A percentile compares a stretch with the other conserved stretches of the same genome.
phyloP scores from a whole-genome alignment of 2,888 invertebrate species.

The Invenusta paracnida region DNA sequence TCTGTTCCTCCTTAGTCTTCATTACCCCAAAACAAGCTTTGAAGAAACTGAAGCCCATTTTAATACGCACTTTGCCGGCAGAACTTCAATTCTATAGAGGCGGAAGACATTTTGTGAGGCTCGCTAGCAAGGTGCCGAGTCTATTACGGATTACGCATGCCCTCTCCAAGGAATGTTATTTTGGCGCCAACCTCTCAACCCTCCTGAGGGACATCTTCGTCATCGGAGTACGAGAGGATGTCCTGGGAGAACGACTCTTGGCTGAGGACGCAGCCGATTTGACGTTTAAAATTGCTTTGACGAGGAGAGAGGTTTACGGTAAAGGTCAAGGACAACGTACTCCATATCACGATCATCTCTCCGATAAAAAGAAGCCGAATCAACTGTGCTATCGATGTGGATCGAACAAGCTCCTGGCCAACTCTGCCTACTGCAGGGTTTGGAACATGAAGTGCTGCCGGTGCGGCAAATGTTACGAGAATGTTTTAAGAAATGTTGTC shows the following conservation, averaged over 20 bases:
- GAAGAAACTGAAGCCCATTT: neutral
- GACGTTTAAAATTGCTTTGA: no score
- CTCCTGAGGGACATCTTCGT: neutral
- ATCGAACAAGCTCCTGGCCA: neutral
- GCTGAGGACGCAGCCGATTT: no score
- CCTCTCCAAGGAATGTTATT: no score
- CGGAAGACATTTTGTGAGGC: neutral
- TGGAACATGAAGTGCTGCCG: neutral
- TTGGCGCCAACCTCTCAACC: neutral
- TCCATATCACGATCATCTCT: no score
- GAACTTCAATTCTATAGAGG: neutral
- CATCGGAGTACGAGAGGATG: neutral
- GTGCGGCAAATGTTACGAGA: neutral
- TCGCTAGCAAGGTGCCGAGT: neutral
- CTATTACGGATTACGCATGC: neutral
- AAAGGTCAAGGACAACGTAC: no score
- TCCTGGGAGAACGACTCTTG: neutral
- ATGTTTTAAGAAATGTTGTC: no score
- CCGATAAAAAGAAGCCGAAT: no score
- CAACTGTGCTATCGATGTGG: neutral
- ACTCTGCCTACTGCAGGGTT: neutral
- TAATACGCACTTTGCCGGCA: neutral
- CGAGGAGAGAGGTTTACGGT: neutral
- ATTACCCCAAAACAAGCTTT: neutral
- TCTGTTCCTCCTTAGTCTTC: no score